A percentile compares a stretch with the other conserved stretches of the same genome.
Conservation (phyloP, 2,888 invertebrate species). For the Andricus quercusramuli region DNA sequence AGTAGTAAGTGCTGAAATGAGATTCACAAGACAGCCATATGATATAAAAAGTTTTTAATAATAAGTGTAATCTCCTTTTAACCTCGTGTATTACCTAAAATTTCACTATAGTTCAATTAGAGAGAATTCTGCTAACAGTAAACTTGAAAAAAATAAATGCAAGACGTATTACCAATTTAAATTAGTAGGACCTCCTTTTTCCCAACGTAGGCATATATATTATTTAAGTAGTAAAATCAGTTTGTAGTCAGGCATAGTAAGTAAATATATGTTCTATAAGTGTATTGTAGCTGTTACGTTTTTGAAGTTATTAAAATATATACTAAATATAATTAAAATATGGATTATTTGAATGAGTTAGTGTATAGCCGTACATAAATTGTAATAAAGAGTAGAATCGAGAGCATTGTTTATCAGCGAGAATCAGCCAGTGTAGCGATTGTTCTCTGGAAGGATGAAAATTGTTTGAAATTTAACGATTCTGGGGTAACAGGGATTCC, state of each 20-base stretch:
- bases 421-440: not conserved
- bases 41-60: no score
- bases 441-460: not conserved
- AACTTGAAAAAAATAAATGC: no score
- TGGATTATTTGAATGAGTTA: not conserved
- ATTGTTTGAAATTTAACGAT: slow-evolving; percentile 1
- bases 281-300: no score
- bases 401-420: not conserved
- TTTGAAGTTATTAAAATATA: no score
- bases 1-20: no score
- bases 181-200: no score
- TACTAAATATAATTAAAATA: no score
- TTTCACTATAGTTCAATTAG: not conserved
- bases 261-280: no score
- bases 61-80: no score
- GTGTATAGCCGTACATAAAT: not conserved
- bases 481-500: not conserved
- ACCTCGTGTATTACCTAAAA: no score
- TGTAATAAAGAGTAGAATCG: not conserved
- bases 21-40: no score
- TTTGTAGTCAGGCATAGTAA: not conserved
- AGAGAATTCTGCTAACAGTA: not conserved
- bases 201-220: not conserved
- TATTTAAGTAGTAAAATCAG: not conserved
- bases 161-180: no score